Evolutionary conservation across 2,113 vertebrate genomes (phyloP), one percentile per base, ranked within the genome.

Genomic region (Camelus dromedarius): DNA sequence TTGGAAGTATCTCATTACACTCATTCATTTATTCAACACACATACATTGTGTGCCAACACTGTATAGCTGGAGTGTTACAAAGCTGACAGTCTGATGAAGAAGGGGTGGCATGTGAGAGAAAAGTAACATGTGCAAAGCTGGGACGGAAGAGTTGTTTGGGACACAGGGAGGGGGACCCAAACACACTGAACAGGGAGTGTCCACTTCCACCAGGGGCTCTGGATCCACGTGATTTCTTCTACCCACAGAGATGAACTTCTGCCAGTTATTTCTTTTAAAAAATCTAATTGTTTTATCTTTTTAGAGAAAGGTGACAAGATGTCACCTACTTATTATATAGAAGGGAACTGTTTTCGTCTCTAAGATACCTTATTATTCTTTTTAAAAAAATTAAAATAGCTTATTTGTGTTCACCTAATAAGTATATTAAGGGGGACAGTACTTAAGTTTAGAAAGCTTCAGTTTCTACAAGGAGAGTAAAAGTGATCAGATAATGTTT

Each of bases 261-360:
- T 77, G 35, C 88, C 22, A 73, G 75, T 62, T 69, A 3, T 60
- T 69, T 62, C 10, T 38, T 79, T 77, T 35, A 30, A 86, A 12
- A 60, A 73, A 64, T 32, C 5, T 20, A 54, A 28, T 70, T 76
- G 26, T 62, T 83, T 85, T 75, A 54, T 92, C 66, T 83, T 77
- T 90, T 95, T 42, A 42, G 35, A 95, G 38, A 93, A 90, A 92
- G 30, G 28, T 93, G 30, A 64, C 58, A 66, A 26, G 35, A 91
- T 19, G n/a, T 69, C 69, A 42, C 38, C 73, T 13, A 88, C 38
- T 93, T 83, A 20, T n/a, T 79, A 72, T 72, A 66, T 15, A 69
- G 38, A 89, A 60, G 19, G 26, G 9, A 52, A 66, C 6, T 30
- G 16, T 66, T 82, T 94, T 89, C 3, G n/a, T 30, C 75, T 93